Percentiles rank a stretch among this genome's conserved stretches.
These are phyloP conservation scores for Harpagoxenus sublaevis DNA, from an alignment of 2,888 invertebrate genomes.

Conservation along the genomic window DNA sequence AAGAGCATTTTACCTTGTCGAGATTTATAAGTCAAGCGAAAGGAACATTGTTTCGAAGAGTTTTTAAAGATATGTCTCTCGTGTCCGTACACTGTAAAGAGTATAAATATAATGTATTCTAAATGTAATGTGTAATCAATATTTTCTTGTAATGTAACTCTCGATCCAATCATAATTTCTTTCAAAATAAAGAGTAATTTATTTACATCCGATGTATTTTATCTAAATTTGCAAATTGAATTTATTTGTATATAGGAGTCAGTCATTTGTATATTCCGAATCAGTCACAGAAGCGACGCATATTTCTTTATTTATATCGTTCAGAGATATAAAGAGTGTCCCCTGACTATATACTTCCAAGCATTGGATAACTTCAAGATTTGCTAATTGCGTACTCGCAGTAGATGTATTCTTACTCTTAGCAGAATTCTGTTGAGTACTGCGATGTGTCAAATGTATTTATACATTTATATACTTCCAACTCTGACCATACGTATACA, in stretches of 20 bases:
- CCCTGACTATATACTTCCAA: not conserved
- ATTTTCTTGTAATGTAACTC: slow-evolving; percentile 80
- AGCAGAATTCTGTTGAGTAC: not conserved
- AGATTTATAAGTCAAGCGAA: slow-evolving; percentile 40
- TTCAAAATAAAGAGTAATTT: slow-evolving; percentile 73
- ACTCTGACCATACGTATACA: not conserved
- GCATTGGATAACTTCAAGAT: not conserved
- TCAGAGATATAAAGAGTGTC: not conserved
- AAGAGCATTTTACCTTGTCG: slow-evolving; percentile 43
- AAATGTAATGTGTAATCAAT: slow-evolving; percentile 79
- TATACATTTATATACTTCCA: not conserved
- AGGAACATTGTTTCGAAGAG: slow-evolving; percentile 57
- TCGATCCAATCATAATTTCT: slow-evolving; percentile 63
- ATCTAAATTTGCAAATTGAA: not conserved
- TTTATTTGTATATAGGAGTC: not conserved
- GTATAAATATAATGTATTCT: slow-evolving; percentile 70
- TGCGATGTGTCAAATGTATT: not conserved
- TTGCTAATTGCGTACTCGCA: not conserved
- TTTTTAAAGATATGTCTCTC: slow-evolving; percentile 57
- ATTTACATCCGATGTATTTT: slow-evolving; percentile 60
- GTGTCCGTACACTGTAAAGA: slow-evolving; percentile 59
- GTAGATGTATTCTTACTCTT: not conserved
- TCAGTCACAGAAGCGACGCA: not conserved
- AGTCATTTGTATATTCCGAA: not conserved
- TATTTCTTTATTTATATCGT: not conserved